Base-by-base conservation (phyloP, 2,888 invertebrate genomes). In the Noctua pronuba region DNA sequence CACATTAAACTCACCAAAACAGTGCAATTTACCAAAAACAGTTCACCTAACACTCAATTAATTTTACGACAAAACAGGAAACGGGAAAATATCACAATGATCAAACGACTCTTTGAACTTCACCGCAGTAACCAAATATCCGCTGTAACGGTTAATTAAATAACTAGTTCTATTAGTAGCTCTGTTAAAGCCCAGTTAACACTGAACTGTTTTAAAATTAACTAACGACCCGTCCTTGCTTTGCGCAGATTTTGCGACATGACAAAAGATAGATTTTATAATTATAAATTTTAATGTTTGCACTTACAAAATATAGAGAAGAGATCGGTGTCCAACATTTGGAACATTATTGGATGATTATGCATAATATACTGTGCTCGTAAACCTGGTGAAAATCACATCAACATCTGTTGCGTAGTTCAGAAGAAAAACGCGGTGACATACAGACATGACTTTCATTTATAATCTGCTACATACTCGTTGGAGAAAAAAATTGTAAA, bases 161-260 rank as follows among this genome's bases (percentile, higher is more conserved):
- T 75, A 75, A 69, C 79, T 58, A 83, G 70, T 79, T 73, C 24
- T 55, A 41, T 75, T 79, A 72, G 38, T 16, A 41, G 28, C 35
- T 82, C 8, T 13, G 60, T 69, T 75, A 73, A 49, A 69, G 38
- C 13, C 38, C 52, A 74, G 60, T 72, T 69, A 72, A 75, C 52
- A 68, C 35, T 52, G 2, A 82, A 72, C n/a, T 74, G 72, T 55
- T 79, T 74, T 72, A 8, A 73, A 72, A 31, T 72, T 60, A 74
- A 60, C 38, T n/a, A n/a, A 7, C n/a, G 7, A 6, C 7, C 11
- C 38, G n/a, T 3, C n/a, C 64, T 68, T 68, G 21, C 3, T n/a
- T 65, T 41, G 13, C 16, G 21, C 41, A 11, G 41, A n/a, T 65
- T 41, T 41, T 16, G 8, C 16, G 1, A n/a, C 6, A n/a, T 16